Percentiles rank a stretch among this genome's conserved stretches.
Conservation (phyloP, 2,888 invertebrate species). For the Ornithoptera alexandrae region DNA sequence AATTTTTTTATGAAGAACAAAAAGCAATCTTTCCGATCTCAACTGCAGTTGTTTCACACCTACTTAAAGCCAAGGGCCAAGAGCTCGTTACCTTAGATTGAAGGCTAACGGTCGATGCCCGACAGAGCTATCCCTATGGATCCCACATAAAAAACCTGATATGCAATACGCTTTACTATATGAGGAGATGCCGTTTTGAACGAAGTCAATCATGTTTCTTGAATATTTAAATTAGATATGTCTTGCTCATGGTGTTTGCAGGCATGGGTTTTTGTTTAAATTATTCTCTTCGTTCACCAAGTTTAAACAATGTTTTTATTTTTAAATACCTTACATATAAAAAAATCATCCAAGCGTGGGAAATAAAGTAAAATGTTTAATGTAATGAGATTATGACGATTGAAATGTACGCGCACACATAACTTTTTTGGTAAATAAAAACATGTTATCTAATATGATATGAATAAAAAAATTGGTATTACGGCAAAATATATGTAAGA, state of each 20-base stretch:
- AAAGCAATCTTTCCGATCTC: conserved; percentile 61
- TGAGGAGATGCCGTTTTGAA: conserved; percentile 39
- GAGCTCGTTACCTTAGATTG: conserved; percentile 72
- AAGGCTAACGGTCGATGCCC: conserved; percentile 71
- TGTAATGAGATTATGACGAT: too few relatives aligned
- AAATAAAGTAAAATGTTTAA: neutral
- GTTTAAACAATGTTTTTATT: neutral
- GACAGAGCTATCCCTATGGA: conserved; percentile 47
- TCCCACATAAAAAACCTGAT: conserved; percentile 49
- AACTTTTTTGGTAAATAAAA: too few relatives aligned
- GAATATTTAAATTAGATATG: conserved; percentile 30
- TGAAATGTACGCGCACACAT: too few relatives aligned
- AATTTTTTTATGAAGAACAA: conserved; percentile 38
- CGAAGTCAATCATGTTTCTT: conserved; percentile 33
- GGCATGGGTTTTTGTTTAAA: conserved; percentile 16
- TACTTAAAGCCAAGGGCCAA: conserved; percentile 60
- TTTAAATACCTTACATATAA: neutral
- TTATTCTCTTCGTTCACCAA: neutral
- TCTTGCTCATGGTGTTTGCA: conserved; percentile 1
- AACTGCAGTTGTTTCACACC: conserved; percentile 69
- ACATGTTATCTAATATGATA: too few relatives aligned
- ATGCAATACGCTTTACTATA: conserved; percentile 45
- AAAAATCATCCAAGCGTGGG: neutral
- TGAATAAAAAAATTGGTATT: too few relatives aligned
- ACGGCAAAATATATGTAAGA: too few relatives aligned